Evolutionary conservation across 2,797 vertebrate genomes (phyloP).

Genomic region (Gastrophryne carolinensis): DNA sequence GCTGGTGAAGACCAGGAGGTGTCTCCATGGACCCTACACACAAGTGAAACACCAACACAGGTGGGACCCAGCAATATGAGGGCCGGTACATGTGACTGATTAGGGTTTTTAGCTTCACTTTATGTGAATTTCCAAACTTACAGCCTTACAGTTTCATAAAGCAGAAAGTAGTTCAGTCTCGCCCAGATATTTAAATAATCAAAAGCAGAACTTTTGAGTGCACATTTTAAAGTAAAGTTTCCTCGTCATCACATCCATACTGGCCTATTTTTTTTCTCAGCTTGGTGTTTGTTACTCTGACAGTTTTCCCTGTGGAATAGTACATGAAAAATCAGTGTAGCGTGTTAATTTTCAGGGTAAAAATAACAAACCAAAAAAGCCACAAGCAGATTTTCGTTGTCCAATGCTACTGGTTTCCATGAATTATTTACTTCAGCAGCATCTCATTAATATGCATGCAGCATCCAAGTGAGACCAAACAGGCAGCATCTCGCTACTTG

Average conservation of each 20-base stretch:
- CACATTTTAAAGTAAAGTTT: not conserved
- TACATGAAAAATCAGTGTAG: slow-evolving; percentile 16
- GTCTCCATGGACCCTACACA: no score
- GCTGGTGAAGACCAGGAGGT: no score
- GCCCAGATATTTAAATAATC: no score
- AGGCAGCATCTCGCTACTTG: not conserved
- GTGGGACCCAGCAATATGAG: no score
- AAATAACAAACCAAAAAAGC: slow-evolving; percentile 34
- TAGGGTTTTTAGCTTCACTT: no score
- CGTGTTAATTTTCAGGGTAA: slow-evolving; percentile 28
- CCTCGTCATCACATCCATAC: not conserved
- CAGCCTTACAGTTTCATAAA: no score
- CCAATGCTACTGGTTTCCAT: slow-evolving; percentile 25
- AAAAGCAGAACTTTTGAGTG: no score
- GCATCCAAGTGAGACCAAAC: slow-evolving; percentile 17
- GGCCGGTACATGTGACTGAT: no score
- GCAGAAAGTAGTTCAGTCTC: no score
- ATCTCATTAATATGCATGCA: slow-evolving; percentile 43
- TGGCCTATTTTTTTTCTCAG: slow-evolving; percentile 22
- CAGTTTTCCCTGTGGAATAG: slow-evolving; percentile 39
- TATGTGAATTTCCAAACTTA: no score
- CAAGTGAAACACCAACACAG: no score
- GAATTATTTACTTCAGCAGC: slow-evolving; percentile 30
- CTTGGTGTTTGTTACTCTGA: slow-evolving; percentile 22
- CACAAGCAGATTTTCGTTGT: slow-evolving; percentile 20